Percentiles rank a stretch among this genome's conserved stretches.
These are phyloP conservation scores for Brachionus paranguensis DNA, from an alignment of 1,140 invertebrate species.

Conservation along the genomic window DNA sequence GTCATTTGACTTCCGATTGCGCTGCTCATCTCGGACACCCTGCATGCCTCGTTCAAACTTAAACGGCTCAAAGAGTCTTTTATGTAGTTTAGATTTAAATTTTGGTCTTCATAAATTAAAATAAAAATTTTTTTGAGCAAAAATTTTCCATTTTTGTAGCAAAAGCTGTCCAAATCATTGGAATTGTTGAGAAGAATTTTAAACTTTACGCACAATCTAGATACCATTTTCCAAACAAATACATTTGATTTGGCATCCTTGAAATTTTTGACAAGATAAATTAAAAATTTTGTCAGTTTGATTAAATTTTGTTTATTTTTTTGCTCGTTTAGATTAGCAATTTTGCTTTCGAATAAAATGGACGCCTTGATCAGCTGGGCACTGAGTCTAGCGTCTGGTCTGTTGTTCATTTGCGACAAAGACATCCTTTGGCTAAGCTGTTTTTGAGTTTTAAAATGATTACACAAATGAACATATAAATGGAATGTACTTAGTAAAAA, in stretches of 20 bases:
- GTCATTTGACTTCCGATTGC: constrained; percentile 2
- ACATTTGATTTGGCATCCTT: constrained; percentile 32
- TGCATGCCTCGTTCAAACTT: background rate
- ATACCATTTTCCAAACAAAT: constrained; percentile 19
- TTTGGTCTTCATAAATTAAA: background rate
- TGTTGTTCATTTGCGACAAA: background rate
- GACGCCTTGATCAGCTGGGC: background rate
- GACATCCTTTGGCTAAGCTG: background rate
- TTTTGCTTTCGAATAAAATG: constrained; percentile 7
- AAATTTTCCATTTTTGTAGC: background rate
- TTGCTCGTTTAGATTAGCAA: background rate
- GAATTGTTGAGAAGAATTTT: background rate
- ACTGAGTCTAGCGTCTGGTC: background rate
- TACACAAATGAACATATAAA: background rate
- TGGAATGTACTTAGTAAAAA: background rate
- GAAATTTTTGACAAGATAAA: constrained; percentile 31
- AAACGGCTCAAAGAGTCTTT: background rate
- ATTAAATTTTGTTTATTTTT: constrained; percentile 19
- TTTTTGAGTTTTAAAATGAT: background rate
- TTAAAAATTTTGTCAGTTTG: background rate
- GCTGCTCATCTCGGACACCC: background rate
- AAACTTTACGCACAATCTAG: background rate
- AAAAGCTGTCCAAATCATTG: background rate
- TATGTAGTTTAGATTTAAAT: constrained; percentile 4
- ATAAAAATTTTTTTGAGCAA: constrained; percentile 16